These are phyloP conservation scores for Xiphias gladius DNA, from an alignment of 2,113 vertebrate species.

Conservation along the genomic window DNA sequence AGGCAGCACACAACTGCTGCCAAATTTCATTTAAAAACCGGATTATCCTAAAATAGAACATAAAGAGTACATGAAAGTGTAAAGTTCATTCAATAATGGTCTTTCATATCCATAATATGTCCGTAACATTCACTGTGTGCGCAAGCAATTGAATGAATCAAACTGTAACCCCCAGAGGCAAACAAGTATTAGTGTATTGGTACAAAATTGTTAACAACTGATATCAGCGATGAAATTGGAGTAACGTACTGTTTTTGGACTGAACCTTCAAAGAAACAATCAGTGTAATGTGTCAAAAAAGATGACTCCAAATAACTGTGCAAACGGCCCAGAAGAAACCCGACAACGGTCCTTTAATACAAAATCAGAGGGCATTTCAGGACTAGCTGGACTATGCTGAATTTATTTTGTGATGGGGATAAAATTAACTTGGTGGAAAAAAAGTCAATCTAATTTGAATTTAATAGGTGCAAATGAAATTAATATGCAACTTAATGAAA, in stretches of 20 bases:
- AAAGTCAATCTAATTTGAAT: constrained; percentile 72
- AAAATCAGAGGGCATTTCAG: constrained; percentile 62
- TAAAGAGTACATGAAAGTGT: background rate
- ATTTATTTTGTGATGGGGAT: constrained; percentile 67
- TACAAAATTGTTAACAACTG: background rate
- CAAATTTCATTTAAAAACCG: background rate
- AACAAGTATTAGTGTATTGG: background rate
- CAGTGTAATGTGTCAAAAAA: constrained; percentile 14
- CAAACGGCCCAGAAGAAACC: constrained; percentile 51
- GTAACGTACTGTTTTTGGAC: background rate
- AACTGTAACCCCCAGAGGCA: background rate
- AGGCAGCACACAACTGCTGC: background rate
- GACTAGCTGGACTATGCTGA: constrained; percentile 46
- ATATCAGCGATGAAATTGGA: background rate
- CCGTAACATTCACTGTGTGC: background rate
- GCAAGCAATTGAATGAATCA: background rate
- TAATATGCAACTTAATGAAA: constrained; percentile 81
- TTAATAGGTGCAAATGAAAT: constrained; percentile 80
- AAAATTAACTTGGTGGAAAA: constrained; percentile 60
- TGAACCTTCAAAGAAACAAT: background rate
- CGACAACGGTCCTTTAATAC: constrained; percentile 40
- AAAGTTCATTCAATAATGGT: background rate
- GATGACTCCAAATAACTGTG: constrained; percentile 14
- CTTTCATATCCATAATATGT: background rate
- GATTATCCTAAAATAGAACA: too few relatives aligned